Conservation (phyloP, 2,888 invertebrate species). For the Cephonodes hylas region DNA sequence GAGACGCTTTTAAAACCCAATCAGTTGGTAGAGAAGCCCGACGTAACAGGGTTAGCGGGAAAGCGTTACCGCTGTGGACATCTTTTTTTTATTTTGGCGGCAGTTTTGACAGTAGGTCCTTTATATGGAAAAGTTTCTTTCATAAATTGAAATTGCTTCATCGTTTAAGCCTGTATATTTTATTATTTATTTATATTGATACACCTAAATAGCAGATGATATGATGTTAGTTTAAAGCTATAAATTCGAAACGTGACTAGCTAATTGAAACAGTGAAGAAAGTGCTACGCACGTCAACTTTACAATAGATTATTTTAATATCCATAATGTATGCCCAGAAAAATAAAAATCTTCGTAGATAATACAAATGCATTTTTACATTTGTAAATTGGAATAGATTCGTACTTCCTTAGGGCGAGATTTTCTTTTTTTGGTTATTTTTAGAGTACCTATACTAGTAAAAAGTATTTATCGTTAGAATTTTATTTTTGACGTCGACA, state of each 20-base stretch:
- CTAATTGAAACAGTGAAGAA: slow-evolving; percentile 38
- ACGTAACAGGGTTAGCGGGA: background rate
- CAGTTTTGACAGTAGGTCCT: background rate
- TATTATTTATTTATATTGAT: background rate
- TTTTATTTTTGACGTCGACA: background rate
- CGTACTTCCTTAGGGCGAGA: background rate
- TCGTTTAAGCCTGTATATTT: background rate
- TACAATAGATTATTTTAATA: background rate
- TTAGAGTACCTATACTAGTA: background rate
- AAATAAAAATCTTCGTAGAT: background rate
- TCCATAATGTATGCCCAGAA: background rate
- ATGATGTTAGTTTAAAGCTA: slow-evolving; percentile 63
- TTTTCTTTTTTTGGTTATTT: background rate
- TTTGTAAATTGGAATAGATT: background rate
- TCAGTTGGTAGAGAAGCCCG: background rate
- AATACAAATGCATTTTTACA: background rate
- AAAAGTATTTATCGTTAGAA: background rate
- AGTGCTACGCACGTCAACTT: background rate
- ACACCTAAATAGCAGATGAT: slow-evolving; percentile 37
- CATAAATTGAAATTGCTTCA: background rate
- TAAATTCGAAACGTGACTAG: slow-evolving; percentile 64
- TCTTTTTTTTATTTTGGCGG: background rate
- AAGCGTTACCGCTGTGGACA: background rate
- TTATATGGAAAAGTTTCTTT: background rate
- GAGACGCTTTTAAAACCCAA: slow-evolving; percentile 18